phyloP scores from a whole-genome alignment of 2,797 vertebrate genomes.

The Brachyalestes nurse region DNA sequence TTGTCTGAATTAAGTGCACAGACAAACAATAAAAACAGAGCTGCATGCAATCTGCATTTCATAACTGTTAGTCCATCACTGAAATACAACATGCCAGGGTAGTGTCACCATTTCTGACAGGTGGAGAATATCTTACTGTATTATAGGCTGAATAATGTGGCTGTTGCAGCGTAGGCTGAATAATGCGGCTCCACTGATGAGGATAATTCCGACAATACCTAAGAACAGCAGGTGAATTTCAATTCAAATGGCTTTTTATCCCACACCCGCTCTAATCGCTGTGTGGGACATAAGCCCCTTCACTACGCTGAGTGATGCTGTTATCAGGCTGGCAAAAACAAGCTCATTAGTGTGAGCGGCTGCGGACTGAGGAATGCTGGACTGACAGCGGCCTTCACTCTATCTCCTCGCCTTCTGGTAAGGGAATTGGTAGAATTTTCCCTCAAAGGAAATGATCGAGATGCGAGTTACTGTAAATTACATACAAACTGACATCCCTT shows the following conservation, averaged over 20 bases:
- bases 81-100: background rate
- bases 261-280: slow-evolving; percentile 10
- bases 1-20: background rate
- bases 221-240: slow-evolving; percentile 15
- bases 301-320: slow-evolving; percentile 14
- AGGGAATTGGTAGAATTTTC: background rate
- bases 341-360: slow-evolving; percentile 48
- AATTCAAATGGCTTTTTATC: slow-evolving; percentile 26
- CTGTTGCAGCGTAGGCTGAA: slow-evolving; percentile 18
- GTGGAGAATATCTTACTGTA: background rate
- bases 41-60: background rate
- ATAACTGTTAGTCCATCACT: background rate
- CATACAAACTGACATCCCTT: background rate
- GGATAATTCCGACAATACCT: slow-evolving; percentile 27
- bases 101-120: background rate
- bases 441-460: background rate
- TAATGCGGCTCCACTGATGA: slow-evolving; percentile 2
- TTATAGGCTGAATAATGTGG: slow-evolving; percentile 17
- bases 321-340: slow-evolving; percentile 26
- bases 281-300: slow-evolving; percentile 15
- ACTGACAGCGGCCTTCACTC: slow-evolving; percentile 21
- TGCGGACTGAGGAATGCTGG: slow-evolving; percentile 20
- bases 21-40: background rate
- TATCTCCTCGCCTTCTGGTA: slow-evolving; percentile 7
- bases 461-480: background rate